phyloP scores from a whole-genome alignment of 2,797 vertebrate species.

The Staurois parvus region DNA sequence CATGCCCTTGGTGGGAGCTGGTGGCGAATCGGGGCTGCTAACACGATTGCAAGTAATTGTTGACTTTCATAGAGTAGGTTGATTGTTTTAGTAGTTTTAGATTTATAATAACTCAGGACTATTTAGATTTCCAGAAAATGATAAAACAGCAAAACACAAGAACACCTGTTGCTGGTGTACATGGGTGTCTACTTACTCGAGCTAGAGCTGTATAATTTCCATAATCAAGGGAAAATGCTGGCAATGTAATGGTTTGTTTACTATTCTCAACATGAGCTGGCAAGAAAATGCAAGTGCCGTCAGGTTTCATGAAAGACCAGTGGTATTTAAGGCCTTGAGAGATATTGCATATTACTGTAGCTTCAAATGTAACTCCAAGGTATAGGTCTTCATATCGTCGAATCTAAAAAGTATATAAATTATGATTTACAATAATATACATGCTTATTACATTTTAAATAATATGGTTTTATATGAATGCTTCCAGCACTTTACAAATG shows the following conservation, averaged over 20 bases:
- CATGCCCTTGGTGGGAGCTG: no score
- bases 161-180: neutral
- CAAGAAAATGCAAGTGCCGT: constrained; percentile 68
- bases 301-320: constrained; percentile 76
- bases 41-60: no score
- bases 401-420: constrained; percentile 69
- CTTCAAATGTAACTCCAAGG: constrained; percentile 81
- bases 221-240: constrained; percentile 74
- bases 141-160: neutral
- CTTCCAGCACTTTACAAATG: neutral
- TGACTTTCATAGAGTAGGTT: no score
- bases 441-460: neutral
- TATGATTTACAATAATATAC: no score
- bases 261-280: constrained; percentile 65
- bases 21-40: no score
- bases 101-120: neutral
- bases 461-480: neutral
- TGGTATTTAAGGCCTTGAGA: constrained; percentile 77
- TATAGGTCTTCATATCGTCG: constrained; percentile 74
- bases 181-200: constrained; percentile 71
- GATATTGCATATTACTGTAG: constrained; percentile 76
- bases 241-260: constrained; percentile 75
- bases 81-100: no score
- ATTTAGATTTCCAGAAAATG: neutral
- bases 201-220: constrained; percentile 79